Evolutionary conservation across 2,797 vertebrate species (phyloP).

Genomic region (Sternarchorhynchus goeldii): DNA sequence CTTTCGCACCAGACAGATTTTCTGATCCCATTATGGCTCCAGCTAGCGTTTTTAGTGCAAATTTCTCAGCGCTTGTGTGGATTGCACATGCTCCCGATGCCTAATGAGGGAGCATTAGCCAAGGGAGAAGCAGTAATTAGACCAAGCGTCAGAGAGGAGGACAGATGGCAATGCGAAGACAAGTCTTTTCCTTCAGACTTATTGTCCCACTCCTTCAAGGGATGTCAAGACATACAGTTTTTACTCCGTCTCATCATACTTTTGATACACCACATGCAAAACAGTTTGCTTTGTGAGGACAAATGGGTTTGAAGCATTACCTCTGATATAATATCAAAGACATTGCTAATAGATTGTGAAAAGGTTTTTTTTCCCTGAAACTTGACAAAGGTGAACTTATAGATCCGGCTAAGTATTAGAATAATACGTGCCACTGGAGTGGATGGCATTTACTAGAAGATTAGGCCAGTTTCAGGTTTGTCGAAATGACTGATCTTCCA

Average conservation of each 20-base stretch:
- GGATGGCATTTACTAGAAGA: neutral
- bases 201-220: constrained; percentile 67
- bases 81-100: constrained; percentile 82
- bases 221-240: constrained; percentile 62
- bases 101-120: constrained; percentile 84
- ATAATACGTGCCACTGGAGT: neutral
- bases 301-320: constrained; percentile 40
- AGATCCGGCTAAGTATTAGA: constrained; percentile 5
- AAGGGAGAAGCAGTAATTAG: constrained; percentile 80
- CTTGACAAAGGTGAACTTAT: neutral
- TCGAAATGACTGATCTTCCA: neutral
- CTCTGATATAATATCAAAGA: constrained; percentile 24
- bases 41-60: constrained; percentile 79
- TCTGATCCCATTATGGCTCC: constrained; percentile 80
- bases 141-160: constrained; percentile 79
- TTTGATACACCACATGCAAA: constrained; percentile 57
- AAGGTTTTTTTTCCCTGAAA: constrained; percentile 1
- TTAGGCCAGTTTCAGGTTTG: neutral
- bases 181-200: constrained; percentile 73
- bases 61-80: constrained; percentile 79
- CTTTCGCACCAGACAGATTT: constrained; percentile 84
- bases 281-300: constrained; percentile 53
- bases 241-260: constrained; percentile 54
- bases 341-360: constrained; percentile 22
- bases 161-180: constrained; percentile 84